These are phyloP conservation scores for Sanderia malayensis DNA, from an alignment of 30 jellyfish, hydroid and myxozoan species.

Conservation along the genomic window DNA sequence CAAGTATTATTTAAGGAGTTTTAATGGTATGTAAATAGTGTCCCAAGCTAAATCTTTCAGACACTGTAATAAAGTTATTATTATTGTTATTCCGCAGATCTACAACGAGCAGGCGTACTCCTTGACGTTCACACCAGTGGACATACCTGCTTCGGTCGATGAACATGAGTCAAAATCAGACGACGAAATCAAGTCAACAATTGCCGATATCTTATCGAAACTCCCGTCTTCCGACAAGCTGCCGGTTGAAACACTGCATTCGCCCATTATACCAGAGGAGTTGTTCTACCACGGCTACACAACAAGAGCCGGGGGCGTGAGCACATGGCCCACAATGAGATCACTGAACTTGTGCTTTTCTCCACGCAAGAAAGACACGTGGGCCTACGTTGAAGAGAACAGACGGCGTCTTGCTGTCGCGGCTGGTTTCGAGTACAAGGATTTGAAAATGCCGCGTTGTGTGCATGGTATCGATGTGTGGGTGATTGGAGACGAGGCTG, in stretches of 20 bases:
- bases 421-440: conserved; percentile 31
- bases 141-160: background rate
- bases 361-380: conserved; percentile 56
- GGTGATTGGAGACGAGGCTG: conserved; percentile 46
- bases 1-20: no score
- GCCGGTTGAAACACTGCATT: conserved; percentile 37
- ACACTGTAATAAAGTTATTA: no score
- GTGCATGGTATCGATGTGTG: conserved; percentile 1
- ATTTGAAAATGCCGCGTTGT: background rate
- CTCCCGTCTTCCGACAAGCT: conserved; percentile 47
- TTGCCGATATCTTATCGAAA: conserved; percentile 1
- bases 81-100: no score
- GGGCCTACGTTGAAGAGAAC: conserved; percentile 52
- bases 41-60: no score
- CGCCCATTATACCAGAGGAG: conserved; percentile 7
- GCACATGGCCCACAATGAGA: conserved; percentile 61
- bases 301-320: conserved; percentile 61
- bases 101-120: conserved; percentile 22
- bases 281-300: conserved; percentile 62
- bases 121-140: background rate
- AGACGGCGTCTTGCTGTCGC: conserved; percentile 55
- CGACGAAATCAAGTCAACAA: background rate
- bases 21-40: no score
- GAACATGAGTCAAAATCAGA: conserved; percentile 3
- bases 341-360: conserved; percentile 52